These are phyloP conservation scores for Myzus persicae DNA, from an alignment of 1,140 invertebrate species.

Conservation along the genomic window DNA sequence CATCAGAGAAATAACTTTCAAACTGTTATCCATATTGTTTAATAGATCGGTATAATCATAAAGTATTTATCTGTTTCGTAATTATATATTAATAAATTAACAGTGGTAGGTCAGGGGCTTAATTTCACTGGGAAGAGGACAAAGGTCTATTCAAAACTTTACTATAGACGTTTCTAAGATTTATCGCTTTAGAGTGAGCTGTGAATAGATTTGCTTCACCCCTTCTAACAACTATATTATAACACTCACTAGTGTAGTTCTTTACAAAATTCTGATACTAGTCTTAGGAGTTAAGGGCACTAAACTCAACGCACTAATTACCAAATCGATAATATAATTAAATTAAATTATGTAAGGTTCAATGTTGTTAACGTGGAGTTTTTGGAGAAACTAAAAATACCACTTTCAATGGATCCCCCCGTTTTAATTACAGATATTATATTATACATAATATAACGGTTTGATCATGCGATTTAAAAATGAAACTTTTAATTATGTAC, in stretches of 20 bases:
- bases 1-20: too few species aligned
- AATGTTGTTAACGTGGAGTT: background rate
- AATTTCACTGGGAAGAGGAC: background rate
- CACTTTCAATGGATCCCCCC: background rate
- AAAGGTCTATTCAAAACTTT: background rate
- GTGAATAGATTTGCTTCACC: background rate
- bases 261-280: background rate
- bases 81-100: too few species aligned
- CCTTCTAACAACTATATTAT: background rate
- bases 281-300: background rate
- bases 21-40: too few species aligned
- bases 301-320: background rate
- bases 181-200: background rate
- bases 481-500: background rate
- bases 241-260: background rate
- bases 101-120: background rate
- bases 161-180: slow-evolving; percentile 1
- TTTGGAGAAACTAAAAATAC: background rate
- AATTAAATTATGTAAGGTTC: background rate
- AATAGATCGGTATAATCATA: too few species aligned
- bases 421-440: background rate
- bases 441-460: background rate
- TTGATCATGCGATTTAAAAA: background rate
- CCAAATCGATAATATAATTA: background rate
- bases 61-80: too few species aligned